Evolutionary conservation across 2,113 vertebrate genomes (phyloP).

Genomic region (Varanus salvator): DNA sequence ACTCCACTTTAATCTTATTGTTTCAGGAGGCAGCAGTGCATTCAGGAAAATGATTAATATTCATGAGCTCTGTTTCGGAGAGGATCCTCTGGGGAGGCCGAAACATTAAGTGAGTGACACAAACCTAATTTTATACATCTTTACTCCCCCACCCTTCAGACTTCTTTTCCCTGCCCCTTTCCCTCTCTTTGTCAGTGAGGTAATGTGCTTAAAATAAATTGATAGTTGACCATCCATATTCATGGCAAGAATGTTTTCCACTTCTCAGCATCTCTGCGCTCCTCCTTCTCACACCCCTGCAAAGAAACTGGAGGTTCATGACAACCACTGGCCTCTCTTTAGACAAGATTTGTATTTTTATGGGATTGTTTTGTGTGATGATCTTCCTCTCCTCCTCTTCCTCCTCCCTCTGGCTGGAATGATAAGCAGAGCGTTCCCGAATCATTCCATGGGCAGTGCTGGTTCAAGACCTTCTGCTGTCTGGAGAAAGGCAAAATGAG

Average conservation of each 20-base stretch:
- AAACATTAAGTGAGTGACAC: slow-evolving; percentile 79
- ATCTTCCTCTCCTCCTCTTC: background rate
- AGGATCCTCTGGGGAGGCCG: slow-evolving; percentile 75
- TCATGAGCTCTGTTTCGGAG: slow-evolving; percentile 79
- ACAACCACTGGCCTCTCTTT: slow-evolving; percentile 1
- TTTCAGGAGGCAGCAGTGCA: slow-evolving; percentile 60
- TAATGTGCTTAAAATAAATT: slow-evolving; percentile 81
- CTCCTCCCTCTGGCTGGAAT: slow-evolving; percentile 48
- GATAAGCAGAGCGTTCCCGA: slow-evolving; percentile 49
- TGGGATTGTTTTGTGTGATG: no score
- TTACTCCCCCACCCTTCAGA: slow-evolving; percentile 45
- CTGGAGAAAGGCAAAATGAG: no score
- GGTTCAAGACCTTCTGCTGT: no score
- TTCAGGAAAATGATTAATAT: slow-evolving; percentile 76
- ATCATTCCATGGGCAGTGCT: slow-evolving; percentile 42
- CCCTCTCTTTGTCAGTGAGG: slow-evolving; percentile 68
- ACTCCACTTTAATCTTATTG: slow-evolving; percentile 70
- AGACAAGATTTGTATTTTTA: no score
- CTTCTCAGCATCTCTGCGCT: slow-evolving; percentile 37
- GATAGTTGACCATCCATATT: slow-evolving; percentile 77
- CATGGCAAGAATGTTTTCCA: slow-evolving; percentile 61
- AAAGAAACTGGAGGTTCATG: slow-evolving; percentile 51
- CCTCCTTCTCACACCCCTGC: background rate
- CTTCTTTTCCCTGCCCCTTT: slow-evolving; percentile 55
- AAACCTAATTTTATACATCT: slow-evolving; percentile 78